Base-by-base conservation (phyloP, 2,113 vertebrate species). In the Anser cygnoides region DNA sequence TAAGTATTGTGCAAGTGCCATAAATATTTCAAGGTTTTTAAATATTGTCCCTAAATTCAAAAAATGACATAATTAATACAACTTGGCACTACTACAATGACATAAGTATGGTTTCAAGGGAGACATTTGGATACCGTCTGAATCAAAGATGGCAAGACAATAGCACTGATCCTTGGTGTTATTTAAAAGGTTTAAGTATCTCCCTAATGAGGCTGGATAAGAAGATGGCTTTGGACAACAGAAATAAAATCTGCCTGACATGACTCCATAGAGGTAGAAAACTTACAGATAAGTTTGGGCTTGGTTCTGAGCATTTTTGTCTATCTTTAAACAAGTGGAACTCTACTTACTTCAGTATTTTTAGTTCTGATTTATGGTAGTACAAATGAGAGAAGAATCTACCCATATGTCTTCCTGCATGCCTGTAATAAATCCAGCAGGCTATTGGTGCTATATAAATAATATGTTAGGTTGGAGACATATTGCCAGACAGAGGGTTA, bases 341-440 rank as follows among this genome's bases (percentile, higher is more conserved):
- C 25, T 75, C 13, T 20, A 28, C 11, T 67, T 17, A 74, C 37
- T 92, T 92, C 39, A 41, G 49, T 41, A 79, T n/a, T 43, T 43
- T 67, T 63, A 54, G 66, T 43, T 76, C 84, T 91, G 84, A 93
- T 95, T 96, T 95, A 96, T 93, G 44, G 11, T 73, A 12, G 61
- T 46, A 93, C 72, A 91, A 96, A 89, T 89, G 84, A 84, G 72
- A 81, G 73, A 81, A 93, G 80, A 76, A 92, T 92, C 70, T 89
- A 54, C 39, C 89, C 54, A 79, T 92, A 91, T 75, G 73, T 94
- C 80, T 93, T 96, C 62, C 80, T 89, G 54, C 18, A 90, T 87
- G 76, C 33, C 61, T 89, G 52, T 61, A 87, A 96, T 90, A 95
- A 93, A 93, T 96, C 44, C 80, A 84, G 41, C 23, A 68, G 73